Percentiles rank a stretch among this genome's conserved stretches.
Evolutionary conservation across 1,140 invertebrate species (phyloP).

Genomic region (Samia ricini): DNA sequence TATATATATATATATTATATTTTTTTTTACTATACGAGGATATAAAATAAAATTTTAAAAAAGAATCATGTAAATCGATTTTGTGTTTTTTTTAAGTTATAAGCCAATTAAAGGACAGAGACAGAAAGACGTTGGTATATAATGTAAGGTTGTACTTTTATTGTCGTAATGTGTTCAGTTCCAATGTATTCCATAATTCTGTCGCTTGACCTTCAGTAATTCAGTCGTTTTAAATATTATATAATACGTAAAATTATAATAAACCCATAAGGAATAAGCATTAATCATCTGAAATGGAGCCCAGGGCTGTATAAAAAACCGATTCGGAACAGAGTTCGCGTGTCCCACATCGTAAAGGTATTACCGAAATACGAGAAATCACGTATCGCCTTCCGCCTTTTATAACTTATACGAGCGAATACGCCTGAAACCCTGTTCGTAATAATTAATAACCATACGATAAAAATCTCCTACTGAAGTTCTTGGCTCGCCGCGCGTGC

Average conservation of each 20-base stretch:
- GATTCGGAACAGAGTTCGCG: constrained; percentile 20
- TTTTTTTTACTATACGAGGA: too few relatives aligned
- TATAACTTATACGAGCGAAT: constrained; percentile 44
- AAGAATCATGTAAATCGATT: too few relatives aligned
- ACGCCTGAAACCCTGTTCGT: constrained; percentile 35
- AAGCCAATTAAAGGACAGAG: too few relatives aligned
- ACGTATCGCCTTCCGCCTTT: constrained; percentile 31
- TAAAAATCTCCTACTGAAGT: constrained; percentile 34
- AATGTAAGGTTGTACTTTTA: too few relatives aligned
- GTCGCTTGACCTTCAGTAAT: too few relatives aligned
- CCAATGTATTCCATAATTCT: too few relatives aligned
- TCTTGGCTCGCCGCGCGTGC: constrained; percentile 8
- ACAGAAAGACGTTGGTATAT: too few relatives aligned
- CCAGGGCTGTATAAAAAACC: background rate
- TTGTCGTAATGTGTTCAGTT: too few relatives aligned
- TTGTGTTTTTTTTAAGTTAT: too few relatives aligned
- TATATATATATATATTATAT: too few relatives aligned
- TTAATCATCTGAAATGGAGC: background rate
- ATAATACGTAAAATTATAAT: background rate
- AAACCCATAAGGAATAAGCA: background rate
- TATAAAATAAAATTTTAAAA: too few relatives aligned
- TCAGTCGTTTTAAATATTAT: too few relatives aligned
- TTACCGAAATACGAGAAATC: constrained; percentile 41
- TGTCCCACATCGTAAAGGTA: constrained; percentile 41
- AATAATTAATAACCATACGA: constrained; percentile 49